Conservation (phyloP, 37 sponge, comb jelly and placozoan genomes). For the Tethya wilhelma region DNA sequence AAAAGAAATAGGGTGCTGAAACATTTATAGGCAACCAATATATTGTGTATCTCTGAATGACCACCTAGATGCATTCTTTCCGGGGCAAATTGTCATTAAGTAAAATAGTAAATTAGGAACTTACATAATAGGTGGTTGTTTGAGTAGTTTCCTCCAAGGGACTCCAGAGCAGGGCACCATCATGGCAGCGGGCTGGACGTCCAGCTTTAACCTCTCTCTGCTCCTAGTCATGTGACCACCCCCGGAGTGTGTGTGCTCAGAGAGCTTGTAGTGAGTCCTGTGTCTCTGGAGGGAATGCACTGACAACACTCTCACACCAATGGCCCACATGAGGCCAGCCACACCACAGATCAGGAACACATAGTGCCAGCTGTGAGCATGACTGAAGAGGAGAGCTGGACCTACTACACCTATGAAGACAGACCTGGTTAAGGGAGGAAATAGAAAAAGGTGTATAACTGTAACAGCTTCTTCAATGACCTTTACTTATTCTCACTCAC, state of each 20-base stretch:
- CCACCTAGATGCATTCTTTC: background rate
- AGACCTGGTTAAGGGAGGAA: no score
- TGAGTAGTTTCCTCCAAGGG: slow-evolving; percentile 22
- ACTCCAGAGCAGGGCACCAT: slow-evolving; percentile 5
- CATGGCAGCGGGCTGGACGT: slow-evolving; percentile 1
- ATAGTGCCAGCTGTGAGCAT: slow-evolving; percentile 25
- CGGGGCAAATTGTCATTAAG: background rate
- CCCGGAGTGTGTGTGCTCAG: background rate
- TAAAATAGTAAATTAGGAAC: slow-evolving; percentile 11
- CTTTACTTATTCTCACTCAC: background rate
- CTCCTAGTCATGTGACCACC: background rate
- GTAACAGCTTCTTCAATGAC: no score
- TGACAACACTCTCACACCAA: background rate
- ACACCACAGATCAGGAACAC: slow-evolving; percentile 15
- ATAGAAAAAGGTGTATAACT: no score
- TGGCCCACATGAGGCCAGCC: slow-evolving; percentile 20
- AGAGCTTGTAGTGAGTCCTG: slow-evolving; percentile 41
- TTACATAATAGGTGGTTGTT: slow-evolving; percentile 37
- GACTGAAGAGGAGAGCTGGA: background rate
- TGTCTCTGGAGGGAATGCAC: background rate
- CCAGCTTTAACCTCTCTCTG: slow-evolving; percentile 23
- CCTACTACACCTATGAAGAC: slow-evolving; percentile 19
- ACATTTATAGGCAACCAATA: no score
- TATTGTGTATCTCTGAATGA: no score
- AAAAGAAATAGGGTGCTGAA: no score